Conservation (phyloP, 2,113 vertebrate genomes). For the Chloebia gouldiae region DNA sequence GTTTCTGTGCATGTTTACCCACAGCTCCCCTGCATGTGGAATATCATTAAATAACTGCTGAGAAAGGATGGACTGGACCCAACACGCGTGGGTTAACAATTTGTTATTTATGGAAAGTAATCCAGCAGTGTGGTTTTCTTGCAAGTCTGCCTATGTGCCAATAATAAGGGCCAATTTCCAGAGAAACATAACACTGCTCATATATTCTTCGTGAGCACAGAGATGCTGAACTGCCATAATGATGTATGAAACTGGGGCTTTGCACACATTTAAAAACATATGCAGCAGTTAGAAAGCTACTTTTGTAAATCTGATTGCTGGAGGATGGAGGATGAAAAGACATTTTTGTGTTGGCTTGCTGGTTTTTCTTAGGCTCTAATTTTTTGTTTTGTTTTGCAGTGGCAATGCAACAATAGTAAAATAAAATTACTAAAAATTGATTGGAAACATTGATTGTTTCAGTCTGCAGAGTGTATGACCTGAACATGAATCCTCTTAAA, state of each 20-base stretch:
- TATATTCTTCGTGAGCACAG: not conserved
- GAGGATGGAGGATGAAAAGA: not conserved
- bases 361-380: not conserved
- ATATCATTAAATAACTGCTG: not conserved
- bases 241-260: not conserved
- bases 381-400: not conserved
- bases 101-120: not conserved
- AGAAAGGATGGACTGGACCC: slow-evolving; percentile 13
- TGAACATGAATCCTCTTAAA: not conserved
- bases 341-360: not conserved
- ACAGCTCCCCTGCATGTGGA: not conserved
- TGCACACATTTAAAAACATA: not conserved
- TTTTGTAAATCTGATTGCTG: not conserved
- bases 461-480: not conserved
- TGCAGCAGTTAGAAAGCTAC: not conserved
- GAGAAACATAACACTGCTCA: not conserved
- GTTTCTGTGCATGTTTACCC: not conserved
- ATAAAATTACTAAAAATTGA: not conserved
- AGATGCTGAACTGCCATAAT: not conserved
- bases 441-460: slow-evolving; percentile 13
- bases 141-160: slow-evolving; percentile 32
- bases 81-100: not conserved
- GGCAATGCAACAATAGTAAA: not conserved
- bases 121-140: not conserved
- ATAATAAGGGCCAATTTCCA: slow-evolving; percentile 17